phyloP scores from a whole-genome alignment of 35 echinoderm and acorn worm genomes.

The Heliocidaris erythrogramma region DNA sequence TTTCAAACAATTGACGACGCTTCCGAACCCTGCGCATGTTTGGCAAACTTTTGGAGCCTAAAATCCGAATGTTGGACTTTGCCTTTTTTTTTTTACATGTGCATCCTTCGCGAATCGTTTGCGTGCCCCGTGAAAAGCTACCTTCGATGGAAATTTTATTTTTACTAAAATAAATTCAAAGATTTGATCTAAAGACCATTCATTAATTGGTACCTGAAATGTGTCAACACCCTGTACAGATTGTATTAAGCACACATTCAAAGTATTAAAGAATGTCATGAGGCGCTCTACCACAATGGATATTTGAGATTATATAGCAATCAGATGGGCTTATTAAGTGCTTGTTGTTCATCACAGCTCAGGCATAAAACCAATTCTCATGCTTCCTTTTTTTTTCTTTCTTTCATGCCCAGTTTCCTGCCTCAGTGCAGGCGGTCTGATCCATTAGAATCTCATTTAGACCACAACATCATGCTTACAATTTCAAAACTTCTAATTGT shows the following conservation, averaged over 20 bases:
- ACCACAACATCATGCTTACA: background rate
- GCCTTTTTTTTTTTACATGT: too few species aligned
- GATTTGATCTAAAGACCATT: too few species aligned
- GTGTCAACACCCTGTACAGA: too few species aligned
- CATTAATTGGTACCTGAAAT: too few species aligned
- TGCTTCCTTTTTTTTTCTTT: background rate
- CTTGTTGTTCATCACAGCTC: background rate
- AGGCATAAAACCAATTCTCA: background rate
- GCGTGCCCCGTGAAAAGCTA: too few species aligned
- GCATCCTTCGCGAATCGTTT: too few species aligned
- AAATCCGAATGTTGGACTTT: too few species aligned
- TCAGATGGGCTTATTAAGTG: background rate
- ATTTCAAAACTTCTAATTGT: background rate
- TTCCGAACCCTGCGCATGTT: too few species aligned
- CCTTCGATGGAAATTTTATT: too few species aligned
- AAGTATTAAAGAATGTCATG: background rate
- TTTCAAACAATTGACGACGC: too few species aligned
- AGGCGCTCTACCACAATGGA: background rate
- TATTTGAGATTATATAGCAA: background rate
- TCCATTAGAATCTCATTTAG: background rate
- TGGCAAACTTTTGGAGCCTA: too few species aligned
- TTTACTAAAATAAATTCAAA: too few species aligned
- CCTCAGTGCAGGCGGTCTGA: background rate
- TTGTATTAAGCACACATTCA: background rate
- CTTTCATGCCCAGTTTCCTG: background rate